A percentile compares a stretch with the other conserved stretches of the same genome.
These are phyloP conservation scores for Eucriotettix oculatus DNA, from an alignment of 2,888 invertebrate genomes.

Conservation along the genomic window DNA sequence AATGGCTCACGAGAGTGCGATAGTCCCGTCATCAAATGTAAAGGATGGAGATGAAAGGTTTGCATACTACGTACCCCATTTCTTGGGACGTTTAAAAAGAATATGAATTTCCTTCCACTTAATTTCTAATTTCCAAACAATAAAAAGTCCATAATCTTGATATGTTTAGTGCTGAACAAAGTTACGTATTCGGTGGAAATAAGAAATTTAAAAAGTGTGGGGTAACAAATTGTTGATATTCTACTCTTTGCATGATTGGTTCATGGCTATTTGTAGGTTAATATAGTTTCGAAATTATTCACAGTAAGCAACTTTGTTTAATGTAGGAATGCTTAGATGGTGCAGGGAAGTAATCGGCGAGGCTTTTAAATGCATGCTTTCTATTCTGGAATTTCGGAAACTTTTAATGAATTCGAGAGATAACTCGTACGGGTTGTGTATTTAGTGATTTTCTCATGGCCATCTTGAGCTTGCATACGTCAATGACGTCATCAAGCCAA, in stretches of 20 bases:
- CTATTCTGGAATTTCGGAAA: too few relatives aligned
- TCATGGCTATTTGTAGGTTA: background rate
- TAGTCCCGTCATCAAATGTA: conserved; percentile 11
- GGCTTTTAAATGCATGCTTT: too few relatives aligned
- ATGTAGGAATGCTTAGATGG: too few relatives aligned
- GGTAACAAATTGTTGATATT: background rate
- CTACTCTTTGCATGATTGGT: background rate
- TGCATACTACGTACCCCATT: conserved; percentile 4
- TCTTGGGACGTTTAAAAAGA: background rate
- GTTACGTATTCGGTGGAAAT: background rate
- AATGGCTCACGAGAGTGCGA: conserved; percentile 14
- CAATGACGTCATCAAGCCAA: too few relatives aligned
- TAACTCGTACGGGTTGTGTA: too few relatives aligned
- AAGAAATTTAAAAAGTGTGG: background rate
- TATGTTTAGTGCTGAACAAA: background rate
- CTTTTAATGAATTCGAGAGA: too few relatives aligned
- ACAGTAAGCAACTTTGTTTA: too few relatives aligned
- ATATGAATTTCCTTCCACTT: background rate
- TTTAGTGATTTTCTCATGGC: too few relatives aligned
- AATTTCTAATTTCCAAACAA: background rate
- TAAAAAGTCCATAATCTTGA: background rate
- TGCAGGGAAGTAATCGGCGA: too few relatives aligned
- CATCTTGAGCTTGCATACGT: too few relatives aligned
- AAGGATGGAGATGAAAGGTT: conserved; percentile 13
- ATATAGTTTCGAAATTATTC: too few relatives aligned